These are phyloP conservation scores for Drosophila paranaensis DNA, from an alignment of 2,888 invertebrate genomes.

Conservation along the genomic window DNA sequence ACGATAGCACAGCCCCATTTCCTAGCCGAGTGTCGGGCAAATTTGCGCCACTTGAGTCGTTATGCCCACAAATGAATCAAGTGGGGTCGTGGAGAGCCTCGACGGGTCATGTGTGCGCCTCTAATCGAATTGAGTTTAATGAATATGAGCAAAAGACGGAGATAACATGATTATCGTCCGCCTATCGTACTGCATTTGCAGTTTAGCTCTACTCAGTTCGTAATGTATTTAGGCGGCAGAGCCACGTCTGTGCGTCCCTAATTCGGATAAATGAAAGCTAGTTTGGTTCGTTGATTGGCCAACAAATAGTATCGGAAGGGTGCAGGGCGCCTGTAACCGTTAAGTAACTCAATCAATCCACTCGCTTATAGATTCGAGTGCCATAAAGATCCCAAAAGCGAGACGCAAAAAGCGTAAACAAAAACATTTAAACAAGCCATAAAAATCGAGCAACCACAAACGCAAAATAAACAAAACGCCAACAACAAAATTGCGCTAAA, in stretches of 20 bases:
- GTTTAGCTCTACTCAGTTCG: neutral
- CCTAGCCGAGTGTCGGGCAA: slow-evolving; percentile 35
- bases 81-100: neutral
- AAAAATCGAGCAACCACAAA: slow-evolving; percentile 62
- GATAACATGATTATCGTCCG: slow-evolving; percentile 60
- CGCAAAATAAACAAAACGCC: slow-evolving; percentile 55
- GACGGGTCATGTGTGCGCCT: slow-evolving; percentile 18
- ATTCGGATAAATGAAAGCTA: slow-evolving; percentile 27
- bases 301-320: slow-evolving; percentile 20
- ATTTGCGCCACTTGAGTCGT: slow-evolving; percentile 74
- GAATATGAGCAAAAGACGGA: slow-evolving; percentile 51
- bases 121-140: slow-evolving; percentile 69
- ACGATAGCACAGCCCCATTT: slow-evolving; percentile 10
- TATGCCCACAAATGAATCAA: slow-evolving; percentile 66
- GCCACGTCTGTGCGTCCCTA: neutral
- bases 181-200: neutral
- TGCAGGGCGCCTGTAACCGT: slow-evolving; percentile 16
- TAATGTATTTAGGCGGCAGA: neutral
- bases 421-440: slow-evolving; percentile 65
- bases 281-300: slow-evolving; percentile 11
- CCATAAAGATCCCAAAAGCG: slow-evolving; percentile 30
- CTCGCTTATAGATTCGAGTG: slow-evolving; percentile 44
- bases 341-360: slow-evolving; percentile 74
- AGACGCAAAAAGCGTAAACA: slow-evolving; percentile 22
- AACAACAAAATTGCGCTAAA: slow-evolving; percentile 62